These are phyloP conservation scores for Oligia fasciuncula DNA, from an alignment of 2,888 invertebrate species.

Conservation along the genomic window DNA sequence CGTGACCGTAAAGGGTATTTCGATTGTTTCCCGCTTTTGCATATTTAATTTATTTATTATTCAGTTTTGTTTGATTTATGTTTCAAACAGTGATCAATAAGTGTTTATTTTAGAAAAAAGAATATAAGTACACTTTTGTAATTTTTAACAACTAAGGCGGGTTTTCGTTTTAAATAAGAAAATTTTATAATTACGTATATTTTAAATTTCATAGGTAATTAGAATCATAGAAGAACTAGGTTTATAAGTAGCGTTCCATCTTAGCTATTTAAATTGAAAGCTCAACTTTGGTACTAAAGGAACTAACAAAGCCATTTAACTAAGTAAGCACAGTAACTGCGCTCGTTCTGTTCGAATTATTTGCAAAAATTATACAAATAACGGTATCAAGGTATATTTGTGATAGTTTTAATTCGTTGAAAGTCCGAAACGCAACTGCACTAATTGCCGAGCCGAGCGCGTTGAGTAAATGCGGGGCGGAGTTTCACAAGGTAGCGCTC, in stretches of 20 bases:
- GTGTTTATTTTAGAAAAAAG: background rate
- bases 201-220: background rate
- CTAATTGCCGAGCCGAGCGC: slow-evolving; percentile 48
- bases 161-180: background rate
- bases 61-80: slow-evolving; percentile 13
- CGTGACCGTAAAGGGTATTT: slow-evolving; percentile 7
- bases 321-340: background rate
- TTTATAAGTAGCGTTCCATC: background rate
- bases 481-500: slow-evolving; percentile 49
- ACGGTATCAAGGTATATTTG: slow-evolving; percentile 26
- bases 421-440: slow-evolving; percentile 50
- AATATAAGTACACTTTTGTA: no score
- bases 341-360: slow-evolving; percentile 17
- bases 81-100: background rate
- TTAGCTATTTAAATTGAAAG: background rate
- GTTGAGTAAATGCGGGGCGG: slow-evolving; percentile 26
- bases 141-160: no score
- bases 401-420: slow-evolving; percentile 44
- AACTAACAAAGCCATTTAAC: slow-evolving; percentile 37
- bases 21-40: background rate
- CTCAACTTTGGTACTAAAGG: background rate
- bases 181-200: no score
- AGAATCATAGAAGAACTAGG: background rate
- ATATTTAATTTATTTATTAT: slow-evolving; percentile 9
- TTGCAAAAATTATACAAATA: slow-evolving; percentile 28